Evolutionary conservation across 2,888 invertebrate genomes (phyloP), one percentile per base, ranked within the genome.

Genomic region (Neoscelio sp.): DNA sequence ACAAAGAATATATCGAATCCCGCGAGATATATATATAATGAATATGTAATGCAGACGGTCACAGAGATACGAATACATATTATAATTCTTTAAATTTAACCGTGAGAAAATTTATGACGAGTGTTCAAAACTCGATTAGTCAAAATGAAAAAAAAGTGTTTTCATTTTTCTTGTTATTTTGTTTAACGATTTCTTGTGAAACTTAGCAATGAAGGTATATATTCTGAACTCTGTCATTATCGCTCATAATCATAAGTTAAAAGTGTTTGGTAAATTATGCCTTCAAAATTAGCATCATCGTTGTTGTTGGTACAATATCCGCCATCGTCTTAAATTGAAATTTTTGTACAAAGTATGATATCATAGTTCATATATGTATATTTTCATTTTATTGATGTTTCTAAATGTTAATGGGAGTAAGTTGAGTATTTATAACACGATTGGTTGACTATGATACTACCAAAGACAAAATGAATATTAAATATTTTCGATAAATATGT

Each of bases 1-100:
- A 40, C 73, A 64, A 60, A 70, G 76, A 84, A 64, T 71, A 73
- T 80, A 80, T 77, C 65, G 64, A 78, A 81, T 77, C 23, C 60
- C 52, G 52, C 70, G 40, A 48, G 44, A 76, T 73, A 65, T 65
- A 35, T 40, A 78, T 65, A 52, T 80, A 60, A 78, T 35, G 46
- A 62, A 68, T 70, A 62, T 44, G 54, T 40, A 40, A 23, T 52
- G 73, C 40, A 65, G 68, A 76, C 33, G 54, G 68, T 68, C 70
- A 80, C 73, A 78, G 64, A 77, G 68, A 46, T 30, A 74, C 56
- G 73, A 58, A 74, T 68, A 71, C 70, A 77, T 70, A 38, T 62
- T 62, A 50, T 64, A 30, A 67, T 60, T 68, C 58, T 71, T 73
- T 60, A 8, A 50, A 75, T 40, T 42, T 50, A 73, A 68, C 65